phyloP scores from a whole-genome alignment of 2,797 vertebrate species.

The Triplophysa yarkandensis region DNA sequence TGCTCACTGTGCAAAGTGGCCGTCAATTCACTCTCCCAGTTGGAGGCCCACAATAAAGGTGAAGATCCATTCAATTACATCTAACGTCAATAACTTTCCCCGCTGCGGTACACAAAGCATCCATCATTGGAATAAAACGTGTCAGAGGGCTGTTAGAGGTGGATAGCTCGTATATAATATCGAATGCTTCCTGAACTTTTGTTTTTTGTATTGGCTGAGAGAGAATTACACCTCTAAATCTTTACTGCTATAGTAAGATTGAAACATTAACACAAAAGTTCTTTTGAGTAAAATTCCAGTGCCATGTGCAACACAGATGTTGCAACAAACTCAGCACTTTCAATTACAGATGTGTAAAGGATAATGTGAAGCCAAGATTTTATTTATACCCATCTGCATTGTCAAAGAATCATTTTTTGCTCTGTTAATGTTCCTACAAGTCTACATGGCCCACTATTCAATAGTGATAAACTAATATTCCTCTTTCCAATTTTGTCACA shows the following conservation, averaged over 20 bases:
- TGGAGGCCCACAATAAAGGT: constrained; percentile 97
- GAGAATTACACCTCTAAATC: neutral
- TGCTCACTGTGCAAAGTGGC: constrained; percentile 93
- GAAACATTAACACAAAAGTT: neutral
- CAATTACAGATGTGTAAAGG: constrained; percentile 4
- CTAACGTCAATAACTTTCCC: neutral
- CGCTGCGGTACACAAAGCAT: constrained; percentile 2
- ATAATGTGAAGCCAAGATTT: constrained; percentile 36
- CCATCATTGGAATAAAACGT: neutral
- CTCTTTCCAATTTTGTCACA: too few relatives aligned
- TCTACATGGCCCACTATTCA: neutral
- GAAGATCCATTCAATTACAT: neutral
- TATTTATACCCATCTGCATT: neutral
- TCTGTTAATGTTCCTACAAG: constrained; percentile 30
- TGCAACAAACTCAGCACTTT: constrained; percentile 11
- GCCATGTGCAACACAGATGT: constrained; percentile 8
- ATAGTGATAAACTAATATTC: neutral
- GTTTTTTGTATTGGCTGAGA: neutral
- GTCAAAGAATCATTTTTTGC: neutral
- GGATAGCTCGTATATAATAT: neutral
- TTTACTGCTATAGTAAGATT: constrained; percentile 1
- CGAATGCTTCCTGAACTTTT: neutral
- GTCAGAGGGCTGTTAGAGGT: constrained; percentile 4
- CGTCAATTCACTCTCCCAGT: constrained; percentile 89
- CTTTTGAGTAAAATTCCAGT: neutral